phyloP scores from a whole-genome alignment of 2,888 invertebrate species.

The Lasioglossum zephyrum region DNA sequence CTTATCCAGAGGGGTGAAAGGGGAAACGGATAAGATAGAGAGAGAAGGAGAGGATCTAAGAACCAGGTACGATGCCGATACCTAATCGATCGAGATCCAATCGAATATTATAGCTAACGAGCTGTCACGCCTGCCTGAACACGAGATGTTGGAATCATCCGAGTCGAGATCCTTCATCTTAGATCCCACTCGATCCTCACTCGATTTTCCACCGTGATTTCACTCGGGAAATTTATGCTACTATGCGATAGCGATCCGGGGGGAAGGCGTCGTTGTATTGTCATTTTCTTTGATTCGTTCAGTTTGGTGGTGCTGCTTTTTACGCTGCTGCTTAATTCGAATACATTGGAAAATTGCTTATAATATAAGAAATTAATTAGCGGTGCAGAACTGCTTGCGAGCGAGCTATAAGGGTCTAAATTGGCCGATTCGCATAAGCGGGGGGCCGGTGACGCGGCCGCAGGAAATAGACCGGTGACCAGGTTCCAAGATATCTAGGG shows the following conservation, averaged over 20 bases:
- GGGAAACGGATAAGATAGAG: slow-evolving; percentile 18
- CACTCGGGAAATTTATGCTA: background rate
- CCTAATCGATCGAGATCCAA: slow-evolving; percentile 78
- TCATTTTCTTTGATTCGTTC: background rate
- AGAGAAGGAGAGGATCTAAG: slow-evolving; percentile 53
- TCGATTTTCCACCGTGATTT: background rate
- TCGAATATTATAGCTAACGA: slow-evolving; percentile 78
- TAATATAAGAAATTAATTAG: background rate
- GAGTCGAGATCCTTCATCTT: slow-evolving; percentile 61
- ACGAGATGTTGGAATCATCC: slow-evolving; percentile 65
- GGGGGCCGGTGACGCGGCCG: background rate
- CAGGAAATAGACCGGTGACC: slow-evolving; percentile 6
- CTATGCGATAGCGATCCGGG: background rate
- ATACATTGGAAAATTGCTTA: background rate
- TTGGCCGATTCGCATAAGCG: slow-evolving; percentile 24
- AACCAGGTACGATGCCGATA: slow-evolving; percentile 70
- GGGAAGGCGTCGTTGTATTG: background rate
- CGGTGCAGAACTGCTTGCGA: background rate
- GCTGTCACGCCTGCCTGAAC: slow-evolving; percentile 79
- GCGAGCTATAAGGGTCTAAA: background rate
- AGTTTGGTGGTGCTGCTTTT: background rate
- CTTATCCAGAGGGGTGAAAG: slow-evolving; percentile 61
- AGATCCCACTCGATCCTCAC: slow-evolving; percentile 12
- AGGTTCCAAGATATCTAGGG: slow-evolving; percentile 4
- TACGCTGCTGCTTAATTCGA: background rate